Percentiles rank a stretch among this genome's conserved stretches.
Conservation (phyloP, 2,797 vertebrate genomes). For the Urocyon cinereoargenteus region DNA sequence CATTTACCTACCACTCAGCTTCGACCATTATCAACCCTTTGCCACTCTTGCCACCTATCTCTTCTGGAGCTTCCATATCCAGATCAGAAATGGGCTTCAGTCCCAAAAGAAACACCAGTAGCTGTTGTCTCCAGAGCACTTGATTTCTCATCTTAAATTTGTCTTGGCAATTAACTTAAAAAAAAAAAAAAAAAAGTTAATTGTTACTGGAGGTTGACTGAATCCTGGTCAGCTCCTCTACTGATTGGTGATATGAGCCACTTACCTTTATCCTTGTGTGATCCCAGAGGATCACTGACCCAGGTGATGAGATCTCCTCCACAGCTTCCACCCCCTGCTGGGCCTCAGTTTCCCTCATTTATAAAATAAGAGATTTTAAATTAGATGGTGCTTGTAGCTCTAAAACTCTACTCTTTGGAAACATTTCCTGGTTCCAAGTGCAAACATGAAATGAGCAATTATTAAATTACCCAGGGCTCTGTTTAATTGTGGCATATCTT, state of each 20-base stretch:
- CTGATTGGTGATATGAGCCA: neutral
- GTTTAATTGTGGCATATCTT: constrained; percentile 22
- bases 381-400: neutral
- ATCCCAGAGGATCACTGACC: neutral
- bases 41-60: neutral
- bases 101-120: neutral
- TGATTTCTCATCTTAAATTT: neutral
- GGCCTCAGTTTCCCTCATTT: constrained; percentile 40
- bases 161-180: neutral
- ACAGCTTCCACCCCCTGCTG: neutral
- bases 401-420: neutral
- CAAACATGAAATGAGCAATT: neutral
- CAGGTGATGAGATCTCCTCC: neutral
- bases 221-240: neutral
- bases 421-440: neutral
- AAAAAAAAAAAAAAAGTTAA: neutral
- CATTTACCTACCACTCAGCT: neutral
- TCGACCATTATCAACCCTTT: neutral
- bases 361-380: neutral
- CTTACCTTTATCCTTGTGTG: neutral
- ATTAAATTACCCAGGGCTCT: constrained; percentile 39
- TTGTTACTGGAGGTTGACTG: neutral
- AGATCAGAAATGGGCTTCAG: neutral
- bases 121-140: neutral
- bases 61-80: neutral